phyloP scores from a whole-genome alignment of 53 echinoderm and acorn worm species.

The Paelopatides confundens region DNA sequence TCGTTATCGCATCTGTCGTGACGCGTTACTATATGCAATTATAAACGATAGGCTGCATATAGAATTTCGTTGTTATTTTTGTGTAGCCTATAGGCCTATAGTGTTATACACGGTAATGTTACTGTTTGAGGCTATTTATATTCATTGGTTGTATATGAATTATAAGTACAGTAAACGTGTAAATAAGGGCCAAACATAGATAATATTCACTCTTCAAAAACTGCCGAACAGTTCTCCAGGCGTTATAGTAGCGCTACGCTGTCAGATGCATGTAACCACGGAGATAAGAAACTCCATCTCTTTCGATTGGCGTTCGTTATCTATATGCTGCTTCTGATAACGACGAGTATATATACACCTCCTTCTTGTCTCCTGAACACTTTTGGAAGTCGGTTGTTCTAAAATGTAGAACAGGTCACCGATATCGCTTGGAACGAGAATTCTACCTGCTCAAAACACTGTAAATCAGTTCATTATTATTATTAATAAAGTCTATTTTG shows the following conservation, averaged over 20 bases:
- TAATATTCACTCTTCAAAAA: neutral
- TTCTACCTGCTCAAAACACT: neutral
- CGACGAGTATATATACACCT: too few species aligned
- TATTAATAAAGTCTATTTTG: neutral
- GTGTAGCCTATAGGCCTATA: too few species aligned
- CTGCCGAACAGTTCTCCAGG: neutral
- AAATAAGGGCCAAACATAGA: neutral
- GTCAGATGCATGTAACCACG: slow-evolving; percentile 14
- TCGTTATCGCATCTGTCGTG: too few species aligned
- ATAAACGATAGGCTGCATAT: too few species aligned
- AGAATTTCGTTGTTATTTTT: too few species aligned
- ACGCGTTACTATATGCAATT: too few species aligned
- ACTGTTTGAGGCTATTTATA: too few species aligned
- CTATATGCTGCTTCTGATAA: neutral
- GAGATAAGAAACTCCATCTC: slow-evolving; percentile 19
- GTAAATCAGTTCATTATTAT: neutral
- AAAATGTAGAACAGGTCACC: neutral
- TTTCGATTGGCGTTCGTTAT: neutral
- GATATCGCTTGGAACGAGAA: neutral
- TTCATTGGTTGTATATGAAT: too few species aligned
- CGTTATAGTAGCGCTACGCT: neutral
- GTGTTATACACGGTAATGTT: too few species aligned
- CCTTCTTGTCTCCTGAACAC: too few species aligned
- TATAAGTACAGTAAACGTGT: too few species aligned
- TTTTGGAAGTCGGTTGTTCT: neutral